These are phyloP conservation scores for Propithecus perrieri DNA, from an alignment of 2,797 vertebrate species.

Conservation along the genomic window DNA sequence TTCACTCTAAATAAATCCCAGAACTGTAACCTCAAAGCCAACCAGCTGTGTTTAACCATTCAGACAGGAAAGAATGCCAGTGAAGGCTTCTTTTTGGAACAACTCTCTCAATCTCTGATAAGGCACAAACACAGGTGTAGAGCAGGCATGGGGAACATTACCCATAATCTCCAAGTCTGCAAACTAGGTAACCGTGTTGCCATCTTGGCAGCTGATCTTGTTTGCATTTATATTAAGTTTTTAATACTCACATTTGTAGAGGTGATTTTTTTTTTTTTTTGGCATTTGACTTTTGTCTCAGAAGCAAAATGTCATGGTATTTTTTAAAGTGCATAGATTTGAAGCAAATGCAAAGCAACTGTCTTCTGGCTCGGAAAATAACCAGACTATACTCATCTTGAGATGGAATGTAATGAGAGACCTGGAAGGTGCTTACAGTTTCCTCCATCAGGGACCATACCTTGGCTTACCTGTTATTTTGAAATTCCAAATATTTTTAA, in stretches of 20 bases:
- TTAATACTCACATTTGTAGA: constrained; percentile 52
- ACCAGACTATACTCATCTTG: neutral
- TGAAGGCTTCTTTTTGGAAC: neutral
- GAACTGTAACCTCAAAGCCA: neutral
- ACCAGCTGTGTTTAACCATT: neutral
- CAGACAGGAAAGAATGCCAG: neutral
- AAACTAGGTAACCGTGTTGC: constrained; percentile 65
- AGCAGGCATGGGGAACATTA: neutral
- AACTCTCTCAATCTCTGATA: neutral
- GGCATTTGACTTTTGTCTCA: constrained; percentile 72
- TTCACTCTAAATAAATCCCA: neutral
- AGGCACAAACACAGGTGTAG: constrained; percentile 34
- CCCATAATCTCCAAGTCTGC: constrained; percentile 66
- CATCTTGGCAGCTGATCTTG: constrained; percentile 63
- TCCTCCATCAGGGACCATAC: neutral
- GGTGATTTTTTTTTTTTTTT: neutral
- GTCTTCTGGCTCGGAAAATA: constrained; percentile 43
- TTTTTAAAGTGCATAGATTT: constrained; percentile 61
- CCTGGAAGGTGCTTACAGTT: neutral
- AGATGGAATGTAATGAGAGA: neutral
- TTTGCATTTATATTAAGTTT: constrained; percentile 80
- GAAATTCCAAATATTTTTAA: neutral
- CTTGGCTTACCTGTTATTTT: neutral
- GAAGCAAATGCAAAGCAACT: constrained; percentile 45
- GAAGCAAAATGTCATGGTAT: constrained; percentile 52